Base-by-base conservation (phyloP, 2,113 vertebrate species). In the Poecile atricapillus region DNA sequence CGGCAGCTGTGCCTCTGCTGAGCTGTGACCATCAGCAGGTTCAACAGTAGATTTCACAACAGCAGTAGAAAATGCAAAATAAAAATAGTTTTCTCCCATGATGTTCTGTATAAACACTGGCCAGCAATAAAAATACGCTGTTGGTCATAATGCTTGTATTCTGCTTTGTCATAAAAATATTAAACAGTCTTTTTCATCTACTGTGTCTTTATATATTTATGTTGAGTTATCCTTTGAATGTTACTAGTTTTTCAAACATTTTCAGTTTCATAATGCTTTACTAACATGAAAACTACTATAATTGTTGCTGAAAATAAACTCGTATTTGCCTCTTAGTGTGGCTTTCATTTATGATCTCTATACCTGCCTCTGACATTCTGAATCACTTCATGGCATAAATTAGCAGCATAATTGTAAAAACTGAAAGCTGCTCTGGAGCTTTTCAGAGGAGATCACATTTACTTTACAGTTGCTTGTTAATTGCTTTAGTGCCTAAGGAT, bases 401-500 rank as follows among this genome's bases (percentile, higher is more conserved):
- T 89, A 91, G 52, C 88, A 87, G 76, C 88, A 76, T 90, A 89
- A 74, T 71, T 89, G 94, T 81, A 74, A 94, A 93, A 92, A 33
- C 25, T 44, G 43, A 95, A 96, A 93, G 50, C 44, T 95, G 50
- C 81, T 94, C 70, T 90, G 70, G 53, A 90, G 78, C 70, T 89
- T 86, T 97, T 95, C 56, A 76, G 85, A 90, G 82, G 71, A 91
- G 92, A 95, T 94, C 86, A 77, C 77, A 80, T 93, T 94, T 97
- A 90, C 74, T 94, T 93, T 95, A 88, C 95, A 91, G 90, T 94
- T 96, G 88, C 63, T 84, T 94, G 90, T 85, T 96, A 96, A 94
- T 97, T 97, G 94, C 90, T 95, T 97, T 95, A 92, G 80, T 94
- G 94, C 93, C 91, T 95, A 69, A 77, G 92, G 95, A 95, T 95